These are phyloP conservation scores for Catostylus mosaicus DNA, from an alignment of 30 jellyfish, hydroid and myxozoan genomes.

Conservation along the genomic window DNA sequence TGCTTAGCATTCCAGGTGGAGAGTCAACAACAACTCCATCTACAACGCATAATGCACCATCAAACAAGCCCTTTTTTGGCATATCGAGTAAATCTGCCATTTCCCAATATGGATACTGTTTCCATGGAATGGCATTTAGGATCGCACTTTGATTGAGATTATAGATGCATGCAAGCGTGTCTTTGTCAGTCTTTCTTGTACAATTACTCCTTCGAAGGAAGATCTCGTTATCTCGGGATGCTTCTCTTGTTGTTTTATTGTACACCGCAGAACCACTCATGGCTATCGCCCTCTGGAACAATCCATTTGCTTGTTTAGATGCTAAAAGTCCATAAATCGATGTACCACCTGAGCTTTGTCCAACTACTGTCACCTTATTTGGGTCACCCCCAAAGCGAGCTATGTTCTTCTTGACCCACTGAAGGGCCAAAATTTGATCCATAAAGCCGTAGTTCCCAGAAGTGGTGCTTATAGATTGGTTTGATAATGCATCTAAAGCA, in stretches of 20 bases:
- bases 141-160: constrained; percentile 34
- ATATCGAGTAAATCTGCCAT: constrained; percentile 7
- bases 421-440: constrained; percentile 80
- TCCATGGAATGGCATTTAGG: constrained; percentile 51
- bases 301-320: constrained; percentile 71
- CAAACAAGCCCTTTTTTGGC: constrained; percentile 34
- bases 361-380: constrained; percentile 63
- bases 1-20: constrained; percentile 23
- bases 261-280: constrained; percentile 80
- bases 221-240: constrained; percentile 62
- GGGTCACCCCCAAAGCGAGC: constrained; percentile 85
- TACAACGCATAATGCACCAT: constrained; percentile 67
- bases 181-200: constrained; percentile 4
- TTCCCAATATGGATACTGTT: constrained; percentile 62
- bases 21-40: constrained; percentile 60
- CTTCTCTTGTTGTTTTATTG: constrained; percentile 50
- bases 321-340: constrained; percentile 73
- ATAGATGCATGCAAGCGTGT: constrained; percentile 40
- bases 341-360: constrained; percentile 84
- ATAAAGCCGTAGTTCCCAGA: constrained; percentile 84
- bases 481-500: constrained; percentile 67
- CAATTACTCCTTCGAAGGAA: constrained; percentile 55
- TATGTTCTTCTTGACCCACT: constrained; percentile 75
- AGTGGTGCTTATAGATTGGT: constrained; percentile 21
- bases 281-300: constrained; percentile 72